These are phyloP conservation scores for Drosophila tropicalis DNA, from an alignment of 1,140 invertebrate species.

Conservation along the genomic window DNA sequence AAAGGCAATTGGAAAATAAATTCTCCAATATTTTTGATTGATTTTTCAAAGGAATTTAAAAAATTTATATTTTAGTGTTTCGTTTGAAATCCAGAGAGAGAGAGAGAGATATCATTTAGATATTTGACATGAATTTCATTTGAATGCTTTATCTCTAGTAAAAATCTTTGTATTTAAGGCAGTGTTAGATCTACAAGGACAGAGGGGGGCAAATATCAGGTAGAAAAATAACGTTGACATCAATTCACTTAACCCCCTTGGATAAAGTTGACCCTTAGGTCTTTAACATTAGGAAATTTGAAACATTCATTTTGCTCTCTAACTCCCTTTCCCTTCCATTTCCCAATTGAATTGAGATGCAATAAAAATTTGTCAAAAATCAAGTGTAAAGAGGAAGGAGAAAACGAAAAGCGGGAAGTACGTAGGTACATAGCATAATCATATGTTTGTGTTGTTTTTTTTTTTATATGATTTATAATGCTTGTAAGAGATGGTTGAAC, in stretches of 20 bases:
- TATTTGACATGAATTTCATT: background rate
- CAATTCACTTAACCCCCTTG: too few species aligned
- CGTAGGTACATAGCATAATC: background rate
- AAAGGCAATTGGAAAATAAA: conserved; percentile 14
- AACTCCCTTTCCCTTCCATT: background rate
- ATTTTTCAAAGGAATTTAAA: too few species aligned
- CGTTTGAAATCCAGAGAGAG: too few species aligned
- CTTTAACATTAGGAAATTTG: background rate
- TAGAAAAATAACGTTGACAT: too few species aligned
- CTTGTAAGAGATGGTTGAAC: conserved; percentile 45
- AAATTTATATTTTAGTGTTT: too few species aligned
- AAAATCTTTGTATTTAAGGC: too few species aligned
- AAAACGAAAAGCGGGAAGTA: background rate
- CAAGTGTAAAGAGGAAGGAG: background rate
- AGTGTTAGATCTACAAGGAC: too few species aligned
- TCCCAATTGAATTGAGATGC: conserved; percentile 70
- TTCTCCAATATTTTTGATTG: background rate
- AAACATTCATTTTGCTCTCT: background rate
- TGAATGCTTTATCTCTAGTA: too few species aligned
- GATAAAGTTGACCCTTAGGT: too few species aligned
- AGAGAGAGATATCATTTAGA: background rate
- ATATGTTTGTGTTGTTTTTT: conserved; percentile 20
- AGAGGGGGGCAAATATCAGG: too few species aligned
- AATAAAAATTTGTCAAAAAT: conserved; percentile 74
- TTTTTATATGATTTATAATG: conserved; percentile 66